Conservation (phyloP, 2,888 invertebrate genomes). For the Quadriops clusia region DNA sequence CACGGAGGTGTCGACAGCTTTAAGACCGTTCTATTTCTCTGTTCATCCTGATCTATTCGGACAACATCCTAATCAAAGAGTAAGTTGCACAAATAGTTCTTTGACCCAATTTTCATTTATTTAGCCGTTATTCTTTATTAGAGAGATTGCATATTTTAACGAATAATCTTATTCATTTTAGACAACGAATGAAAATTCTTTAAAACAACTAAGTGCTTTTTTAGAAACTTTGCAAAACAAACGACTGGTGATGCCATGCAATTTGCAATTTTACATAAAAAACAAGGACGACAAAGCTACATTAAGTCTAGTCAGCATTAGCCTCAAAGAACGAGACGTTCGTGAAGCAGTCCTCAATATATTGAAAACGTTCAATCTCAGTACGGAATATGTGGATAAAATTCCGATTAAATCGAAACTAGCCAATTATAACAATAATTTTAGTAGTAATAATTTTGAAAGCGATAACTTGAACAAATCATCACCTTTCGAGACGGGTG, state of each 20-base stretch:
- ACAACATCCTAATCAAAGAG: slow-evolving; percentile 78
- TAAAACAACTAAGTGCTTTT: slow-evolving; percentile 77
- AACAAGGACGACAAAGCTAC: slow-evolving; percentile 40
- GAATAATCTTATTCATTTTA: slow-evolving; percentile 34
- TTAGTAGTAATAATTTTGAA: no score
- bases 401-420: slow-evolving; percentile 36
- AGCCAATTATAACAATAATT: slow-evolving; percentile 7
- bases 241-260: slow-evolving; percentile 46
- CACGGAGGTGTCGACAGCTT: slow-evolving; percentile 78
- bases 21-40: slow-evolving; percentile 87
- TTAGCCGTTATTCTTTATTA: not conserved
- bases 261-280: slow-evolving; percentile 70
- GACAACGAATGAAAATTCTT: slow-evolving; percentile 80
- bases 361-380: slow-evolving; percentile 68
- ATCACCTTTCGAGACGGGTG: no score
- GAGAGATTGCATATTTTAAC: not conserved
- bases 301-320: slow-evolving; percentile 64
- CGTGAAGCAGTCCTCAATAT: slow-evolving; percentile 64
- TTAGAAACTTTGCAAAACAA: slow-evolving; percentile 65
- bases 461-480: no score
- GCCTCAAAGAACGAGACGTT: slow-evolving; percentile 54
- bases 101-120: not conserved
- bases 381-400: slow-evolving; percentile 78
- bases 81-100: slow-evolving; percentile 33
- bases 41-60: slow-evolving; percentile 95